These are phyloP conservation scores for Amphibalanus amphitrite DNA, from an alignment of 1,140 invertebrate species.

Conservation along the genomic window DNA sequence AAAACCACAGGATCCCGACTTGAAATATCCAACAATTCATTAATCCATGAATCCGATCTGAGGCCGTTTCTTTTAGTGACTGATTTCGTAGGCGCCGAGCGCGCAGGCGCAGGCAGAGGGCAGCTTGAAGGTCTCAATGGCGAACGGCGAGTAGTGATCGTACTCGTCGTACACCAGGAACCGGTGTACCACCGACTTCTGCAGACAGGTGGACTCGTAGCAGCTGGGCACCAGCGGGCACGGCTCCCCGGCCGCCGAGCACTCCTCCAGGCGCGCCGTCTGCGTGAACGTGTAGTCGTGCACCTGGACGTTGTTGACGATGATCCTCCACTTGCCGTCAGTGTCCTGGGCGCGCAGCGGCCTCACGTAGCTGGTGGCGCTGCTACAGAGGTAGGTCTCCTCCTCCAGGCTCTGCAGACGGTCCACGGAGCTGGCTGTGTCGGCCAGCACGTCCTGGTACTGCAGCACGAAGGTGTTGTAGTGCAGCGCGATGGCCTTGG, in stretches of 20 bases:
- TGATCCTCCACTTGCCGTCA: conserved; percentile 20
- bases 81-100: conserved; percentile 13
- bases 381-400: neutral
- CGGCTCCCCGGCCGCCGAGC: conserved; percentile 15
- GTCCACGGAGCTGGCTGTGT: neutral
- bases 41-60: too few relatives aligned
- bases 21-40: neutral
- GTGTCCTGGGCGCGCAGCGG: conserved; percentile 19
- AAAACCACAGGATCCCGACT: neutral
- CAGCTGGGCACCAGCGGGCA: conserved; percentile 20
- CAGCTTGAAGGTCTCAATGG: conserved; percentile 19
- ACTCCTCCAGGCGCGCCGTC: conserved; percentile 21
- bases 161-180: conserved; percentile 21
- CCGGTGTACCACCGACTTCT: conserved; percentile 21
- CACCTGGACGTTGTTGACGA: conserved; percentile 21
- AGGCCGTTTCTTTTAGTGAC: conserved; percentile 10
- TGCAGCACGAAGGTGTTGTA: conserved; percentile 17
- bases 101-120: conserved; percentile 20
- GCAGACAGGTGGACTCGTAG: conserved; percentile 20
- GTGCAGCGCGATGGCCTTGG: conserved; percentile 17
- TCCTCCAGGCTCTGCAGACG: neutral
- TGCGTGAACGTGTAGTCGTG: conserved; percentile 18
- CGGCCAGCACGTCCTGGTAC: conserved; percentile 11
- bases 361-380: conserved; percentile 15
- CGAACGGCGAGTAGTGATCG: conserved; percentile 21